Evolutionary conservation across 1,140 invertebrate genomes (phyloP).

Genomic region (Polyergus mexicanus): DNA sequence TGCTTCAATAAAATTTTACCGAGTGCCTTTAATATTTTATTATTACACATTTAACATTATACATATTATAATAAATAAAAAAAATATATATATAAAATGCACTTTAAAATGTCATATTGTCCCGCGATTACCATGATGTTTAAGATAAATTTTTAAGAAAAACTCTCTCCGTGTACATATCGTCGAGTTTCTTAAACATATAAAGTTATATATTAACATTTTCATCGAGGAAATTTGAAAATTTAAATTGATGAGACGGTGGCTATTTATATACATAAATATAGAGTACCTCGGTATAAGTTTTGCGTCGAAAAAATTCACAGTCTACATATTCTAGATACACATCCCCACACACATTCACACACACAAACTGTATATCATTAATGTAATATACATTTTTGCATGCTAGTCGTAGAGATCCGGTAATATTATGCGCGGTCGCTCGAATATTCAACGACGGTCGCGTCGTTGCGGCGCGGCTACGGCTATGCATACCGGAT

Average conservation of each 20-base stretch:
- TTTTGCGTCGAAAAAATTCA: constrained; percentile 14
- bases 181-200: not conserved
- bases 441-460: constrained; percentile 59
- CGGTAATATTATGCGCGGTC: constrained; percentile 50
- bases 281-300: not conserved
- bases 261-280: not conserved
- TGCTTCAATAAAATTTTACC: no score
- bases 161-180: no score
- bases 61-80: no score
- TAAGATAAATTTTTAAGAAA: no score
- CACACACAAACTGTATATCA: not conserved
- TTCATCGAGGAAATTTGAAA: not conserved
- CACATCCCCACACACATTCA: no score
- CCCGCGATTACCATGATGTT: no score
- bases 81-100: no score
- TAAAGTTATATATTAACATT: not conserved
- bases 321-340: not conserved
- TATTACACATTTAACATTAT: no score
- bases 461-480: constrained; percentile 40
- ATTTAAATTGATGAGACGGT: not conserved
- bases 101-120: no score
- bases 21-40: no score
- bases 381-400: constrained; percentile 59
- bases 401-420: constrained; percentile 44
- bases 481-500: constrained; percentile 58